Evolutionary conservation across 1,140 invertebrate species (phyloP).

Genomic region (Micrasema longulum): DNA sequence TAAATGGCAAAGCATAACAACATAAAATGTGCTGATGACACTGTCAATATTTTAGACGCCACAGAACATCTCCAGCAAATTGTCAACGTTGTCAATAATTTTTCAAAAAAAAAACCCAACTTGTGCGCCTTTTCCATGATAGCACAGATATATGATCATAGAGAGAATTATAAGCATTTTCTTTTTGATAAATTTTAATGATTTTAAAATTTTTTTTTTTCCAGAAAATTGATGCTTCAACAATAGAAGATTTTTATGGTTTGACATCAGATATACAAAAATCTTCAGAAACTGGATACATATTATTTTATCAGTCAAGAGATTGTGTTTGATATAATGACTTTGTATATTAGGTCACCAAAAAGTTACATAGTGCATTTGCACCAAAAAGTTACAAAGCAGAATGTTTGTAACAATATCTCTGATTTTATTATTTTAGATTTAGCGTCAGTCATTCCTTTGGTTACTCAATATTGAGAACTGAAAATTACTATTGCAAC

Average conservation of each 20-base stretch:
- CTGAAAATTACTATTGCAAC: background rate
- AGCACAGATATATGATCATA: no score
- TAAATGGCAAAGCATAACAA: no score
- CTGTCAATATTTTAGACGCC: no score
- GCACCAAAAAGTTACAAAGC: background rate
- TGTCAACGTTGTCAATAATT: no score
- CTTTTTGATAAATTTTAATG: no score
- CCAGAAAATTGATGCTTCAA: constrained; percentile 98
- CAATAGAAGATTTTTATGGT: constrained; percentile 99
- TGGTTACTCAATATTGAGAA: background rate
- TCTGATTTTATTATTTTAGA: constrained; percentile 13
- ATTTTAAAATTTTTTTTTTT: constrained; percentile 56
- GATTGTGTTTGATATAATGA: constrained; percentile 70
- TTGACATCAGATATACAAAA: constrained; percentile 98
- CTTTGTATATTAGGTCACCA: no score
- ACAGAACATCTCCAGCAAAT: no score
- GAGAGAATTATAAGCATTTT: no score
- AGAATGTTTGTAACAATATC: background rate
- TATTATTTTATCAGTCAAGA: constrained; percentile 98
- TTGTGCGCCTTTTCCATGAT: no score
- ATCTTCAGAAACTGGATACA: constrained; percentile 99
- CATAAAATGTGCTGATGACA: no score
- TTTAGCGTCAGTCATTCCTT: background rate
- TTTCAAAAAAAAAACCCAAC: no score
- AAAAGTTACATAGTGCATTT: background rate